Evolutionary conservation across 2,113 vertebrate genomes (phyloP), one percentile per base, ranked within the genome.

Genomic region (Macquaria australasica): DNA sequence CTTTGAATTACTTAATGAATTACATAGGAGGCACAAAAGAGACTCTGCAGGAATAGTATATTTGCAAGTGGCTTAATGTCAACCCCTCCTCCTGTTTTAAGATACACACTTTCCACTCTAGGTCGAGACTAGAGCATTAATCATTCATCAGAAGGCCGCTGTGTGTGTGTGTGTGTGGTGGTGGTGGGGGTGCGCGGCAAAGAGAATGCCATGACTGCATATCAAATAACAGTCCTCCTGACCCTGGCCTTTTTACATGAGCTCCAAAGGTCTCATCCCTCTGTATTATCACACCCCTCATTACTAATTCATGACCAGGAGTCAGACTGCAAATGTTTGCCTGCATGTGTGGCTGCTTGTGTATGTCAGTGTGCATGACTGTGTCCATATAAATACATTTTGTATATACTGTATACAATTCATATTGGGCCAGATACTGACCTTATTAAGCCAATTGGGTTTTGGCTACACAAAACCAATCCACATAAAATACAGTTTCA

Each of bases 141-240:
- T 94, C 91, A 94, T 93, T 95, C 69, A 94, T 88, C 85, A 94
- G 88, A 92, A 92, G 90, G 91, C 67, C 68, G 72, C 78, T 87
- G 12, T 77, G 56, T 70, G 39, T 76, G 28, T 74, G 37, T 53
- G 64, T 86, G 56, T 39, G 50, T 86, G 73, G 79, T 77, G 64
- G 62, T 41, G 62, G 69, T 73, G 67, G 51, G 68, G 55, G 53
- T n/a, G 43, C 25, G 18, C 9, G 43, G 74, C 56, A 76, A 79
- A 87, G 87, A 87, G 90, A 94, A 92, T 90, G 87, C 83, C 79
- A 87, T 77, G 74, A 85, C 45, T 85, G 84, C 85, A 91, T 92
- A 94, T 95, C 92, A 90, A 88, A 89, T 95, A 91, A 86, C 94
- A 88, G 64, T 86, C 78, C 81, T 78, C 53, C 64, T 92, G 90